phyloP scores from a whole-genome alignment of 1,140 invertebrate genomes.

The Hylaeus anthracinus region DNA sequence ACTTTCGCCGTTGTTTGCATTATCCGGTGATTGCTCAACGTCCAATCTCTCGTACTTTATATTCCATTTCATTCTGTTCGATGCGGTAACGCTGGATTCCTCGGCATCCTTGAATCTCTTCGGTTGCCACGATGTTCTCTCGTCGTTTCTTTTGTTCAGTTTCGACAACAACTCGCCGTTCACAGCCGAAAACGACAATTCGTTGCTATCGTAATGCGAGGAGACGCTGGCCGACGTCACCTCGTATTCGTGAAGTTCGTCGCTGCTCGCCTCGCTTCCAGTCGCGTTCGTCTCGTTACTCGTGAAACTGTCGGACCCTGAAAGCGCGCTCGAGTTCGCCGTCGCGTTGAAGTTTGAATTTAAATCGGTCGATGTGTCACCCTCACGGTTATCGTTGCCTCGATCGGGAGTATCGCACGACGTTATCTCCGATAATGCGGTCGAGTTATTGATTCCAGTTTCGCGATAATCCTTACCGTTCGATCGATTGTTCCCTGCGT shows the following conservation, averaged over 20 bases:
- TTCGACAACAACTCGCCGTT: constrained; percentile 34
- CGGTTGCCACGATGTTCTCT: not conserved
- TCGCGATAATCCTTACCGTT: constrained; percentile 12
- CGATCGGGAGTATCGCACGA: constrained; percentile 9
- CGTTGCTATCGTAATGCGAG: not conserved
- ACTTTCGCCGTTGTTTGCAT: not conserved
- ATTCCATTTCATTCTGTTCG: constrained; percentile 26
- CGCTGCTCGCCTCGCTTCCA: constrained; percentile 72
- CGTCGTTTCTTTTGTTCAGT: not conserved
- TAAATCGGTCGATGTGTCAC: not conserved
- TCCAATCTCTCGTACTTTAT: not conserved
- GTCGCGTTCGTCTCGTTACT: constrained; percentile 72
- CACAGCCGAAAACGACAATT: constrained; percentile 5
- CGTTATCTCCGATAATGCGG: constrained; percentile 26
- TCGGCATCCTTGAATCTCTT: constrained; percentile 4
- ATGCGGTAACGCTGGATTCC: constrained; percentile 21
- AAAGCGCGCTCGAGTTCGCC: constrained; percentile 1
- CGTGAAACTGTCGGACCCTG: constrained; percentile 64
- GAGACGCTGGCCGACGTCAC: constrained; percentile 29
- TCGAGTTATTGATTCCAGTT: constrained; percentile 35
- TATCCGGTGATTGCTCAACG: constrained; percentile 5
- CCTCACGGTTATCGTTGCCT: constrained; percentile 3
- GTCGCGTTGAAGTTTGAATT: constrained; percentile 24
- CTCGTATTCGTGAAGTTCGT: constrained; percentile 75
- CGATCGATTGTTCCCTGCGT: not conserved